Evolutionary conservation across 2,797 vertebrate genomes (phyloP).

Genomic region (Acropternis orthonyx): DNA sequence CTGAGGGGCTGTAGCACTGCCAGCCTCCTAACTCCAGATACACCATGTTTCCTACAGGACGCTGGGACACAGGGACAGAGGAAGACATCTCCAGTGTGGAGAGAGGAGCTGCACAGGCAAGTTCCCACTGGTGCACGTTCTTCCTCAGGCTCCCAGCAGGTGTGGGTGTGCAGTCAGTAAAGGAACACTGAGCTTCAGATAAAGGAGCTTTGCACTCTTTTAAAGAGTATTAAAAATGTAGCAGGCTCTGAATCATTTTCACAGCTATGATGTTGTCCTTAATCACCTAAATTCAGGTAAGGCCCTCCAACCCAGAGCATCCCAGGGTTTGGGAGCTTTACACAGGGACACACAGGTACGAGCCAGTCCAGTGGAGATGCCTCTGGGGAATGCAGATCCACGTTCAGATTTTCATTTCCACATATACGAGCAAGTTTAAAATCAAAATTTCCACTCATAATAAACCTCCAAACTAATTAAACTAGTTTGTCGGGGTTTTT

Average conservation of each 20-base stretch:
- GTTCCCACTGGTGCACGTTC: neutral
- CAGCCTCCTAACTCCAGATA: neutral
- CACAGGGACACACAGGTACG: neutral
- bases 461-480: neutral
- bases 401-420: neutral
- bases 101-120: neutral
- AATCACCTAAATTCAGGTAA: fast-evolving
- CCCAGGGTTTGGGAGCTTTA: neutral
- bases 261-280: neutral
- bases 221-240: neutral
- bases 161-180: neutral
- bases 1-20: neutral
- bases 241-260: neutral
- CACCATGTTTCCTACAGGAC: neutral
- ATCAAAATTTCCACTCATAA: neutral
- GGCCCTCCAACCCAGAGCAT: neutral
- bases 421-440: neutral
- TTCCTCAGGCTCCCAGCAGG: fast-evolving
- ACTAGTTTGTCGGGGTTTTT: too few species aligned
- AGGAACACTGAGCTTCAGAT: neutral
- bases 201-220: neutral
- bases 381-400: neutral
- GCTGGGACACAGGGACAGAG: neutral
- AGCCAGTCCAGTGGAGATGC: neutral
- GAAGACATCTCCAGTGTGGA: neutral